Conservation (phyloP, 1,140 invertebrate species). For the Caenorhabditis briggsae region DNA sequence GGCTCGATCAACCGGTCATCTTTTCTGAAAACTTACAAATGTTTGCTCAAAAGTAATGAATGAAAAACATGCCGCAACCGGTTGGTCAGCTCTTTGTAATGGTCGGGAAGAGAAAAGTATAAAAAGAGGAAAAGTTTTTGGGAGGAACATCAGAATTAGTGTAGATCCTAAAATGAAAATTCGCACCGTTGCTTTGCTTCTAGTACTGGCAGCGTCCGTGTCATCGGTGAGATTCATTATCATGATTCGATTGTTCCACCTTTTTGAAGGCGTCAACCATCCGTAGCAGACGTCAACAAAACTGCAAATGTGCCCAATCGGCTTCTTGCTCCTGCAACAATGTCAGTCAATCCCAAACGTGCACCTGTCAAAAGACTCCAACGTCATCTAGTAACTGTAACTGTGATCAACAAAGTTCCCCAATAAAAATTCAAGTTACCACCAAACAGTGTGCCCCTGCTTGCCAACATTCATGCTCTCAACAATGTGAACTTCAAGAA, state of each 20-base stretch:
- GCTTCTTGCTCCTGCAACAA: conserved; percentile 9
- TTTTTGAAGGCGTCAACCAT: background rate
- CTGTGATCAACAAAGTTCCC: conserved; percentile 11
- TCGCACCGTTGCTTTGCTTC: background rate
- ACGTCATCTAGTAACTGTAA: background rate
- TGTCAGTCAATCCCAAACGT: conserved; percentile 23
- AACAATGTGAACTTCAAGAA: conserved; percentile 19
- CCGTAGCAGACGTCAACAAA: background rate
- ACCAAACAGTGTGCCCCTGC: conserved; percentile 18
- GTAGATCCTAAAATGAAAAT: background rate
- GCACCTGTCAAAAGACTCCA: conserved; percentile 11
- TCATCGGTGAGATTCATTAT: background rate
- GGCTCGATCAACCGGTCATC: too few relatives aligned
- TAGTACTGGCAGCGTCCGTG: background rate
- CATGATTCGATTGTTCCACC: background rate
- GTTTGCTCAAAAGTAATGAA: background rate
- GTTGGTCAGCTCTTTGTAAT: background rate
- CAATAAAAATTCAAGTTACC: background rate
- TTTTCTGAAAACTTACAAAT: too few relatives aligned
- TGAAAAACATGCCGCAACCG: conserved; percentile 1
- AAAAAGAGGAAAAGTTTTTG: background rate
- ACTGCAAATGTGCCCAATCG: conserved; percentile 1
- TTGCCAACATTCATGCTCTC: conserved; percentile 12
- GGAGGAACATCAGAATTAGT: too few relatives aligned
- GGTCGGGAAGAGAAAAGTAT: background rate